Conservation (phyloP, 2,113 vertebrate species). For the Aphelocoma coerulescens region DNA sequence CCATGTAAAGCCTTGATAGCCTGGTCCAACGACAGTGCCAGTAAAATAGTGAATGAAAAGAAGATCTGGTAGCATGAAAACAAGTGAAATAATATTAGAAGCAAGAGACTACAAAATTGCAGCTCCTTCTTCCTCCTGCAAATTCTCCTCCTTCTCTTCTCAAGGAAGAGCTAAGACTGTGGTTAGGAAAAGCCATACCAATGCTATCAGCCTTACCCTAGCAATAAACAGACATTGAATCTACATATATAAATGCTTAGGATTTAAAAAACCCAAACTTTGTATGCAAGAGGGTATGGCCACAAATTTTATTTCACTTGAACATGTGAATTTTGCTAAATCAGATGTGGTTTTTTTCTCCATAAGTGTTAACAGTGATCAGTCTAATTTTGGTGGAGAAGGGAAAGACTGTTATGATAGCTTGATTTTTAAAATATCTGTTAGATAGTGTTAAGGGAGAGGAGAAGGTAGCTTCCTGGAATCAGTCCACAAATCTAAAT, state of each 20-base stretch:
- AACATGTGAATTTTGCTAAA: background rate
- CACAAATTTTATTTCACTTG: background rate
- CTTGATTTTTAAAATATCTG: background rate
- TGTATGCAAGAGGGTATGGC: background rate
- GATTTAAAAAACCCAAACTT: background rate
- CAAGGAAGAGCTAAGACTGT: background rate
- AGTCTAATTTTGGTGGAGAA: background rate
- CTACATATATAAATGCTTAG: background rate
- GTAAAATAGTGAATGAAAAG: constrained; percentile 19
- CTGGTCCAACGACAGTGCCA: constrained; percentile 3
- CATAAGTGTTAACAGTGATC: background rate
- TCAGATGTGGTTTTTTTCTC: background rate
- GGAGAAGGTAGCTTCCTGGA: background rate
- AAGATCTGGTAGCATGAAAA: background rate
- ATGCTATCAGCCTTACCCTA: background rate
- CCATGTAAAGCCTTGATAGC: constrained; percentile 57
- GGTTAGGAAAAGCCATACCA: background rate
- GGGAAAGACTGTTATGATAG: background rate
- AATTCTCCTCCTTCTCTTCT: background rate
- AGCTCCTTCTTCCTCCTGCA: background rate
- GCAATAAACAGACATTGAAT: background rate
- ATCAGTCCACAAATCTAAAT: background rate
- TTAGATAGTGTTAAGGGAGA: background rate
- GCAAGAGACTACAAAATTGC: background rate
- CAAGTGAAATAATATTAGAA: background rate